phyloP scores from a whole-genome alignment of 2,113 vertebrate genomes.

The Colistium nudipinnis region DNA sequence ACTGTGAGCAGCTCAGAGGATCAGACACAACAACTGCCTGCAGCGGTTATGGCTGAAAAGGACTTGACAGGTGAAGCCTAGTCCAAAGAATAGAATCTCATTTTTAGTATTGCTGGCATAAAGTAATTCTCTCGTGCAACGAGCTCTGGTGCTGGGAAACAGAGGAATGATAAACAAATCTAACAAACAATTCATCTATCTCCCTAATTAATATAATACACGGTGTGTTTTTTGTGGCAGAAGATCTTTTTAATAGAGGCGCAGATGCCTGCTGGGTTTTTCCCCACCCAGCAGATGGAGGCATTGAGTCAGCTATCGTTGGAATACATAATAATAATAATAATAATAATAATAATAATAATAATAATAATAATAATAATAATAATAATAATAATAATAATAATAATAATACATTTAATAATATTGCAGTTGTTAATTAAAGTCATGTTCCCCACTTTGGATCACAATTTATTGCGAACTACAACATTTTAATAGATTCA shows the following conservation, averaged over 20 bases:
- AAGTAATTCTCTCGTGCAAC: constrained; percentile 40
- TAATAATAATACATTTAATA: no score
- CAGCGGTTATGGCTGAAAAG: constrained; percentile 45
- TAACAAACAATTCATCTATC: constrained; percentile 11
- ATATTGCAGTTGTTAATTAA: no score
- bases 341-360: no score
- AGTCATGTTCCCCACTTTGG: no score
- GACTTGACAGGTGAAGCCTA: constrained; percentile 63
- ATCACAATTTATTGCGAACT: no score
- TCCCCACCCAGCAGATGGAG: constrained; percentile 58
- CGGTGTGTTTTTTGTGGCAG: no score
- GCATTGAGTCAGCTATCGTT: constrained; percentile 33
- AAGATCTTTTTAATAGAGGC: no score
- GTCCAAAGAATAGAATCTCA: constrained; percentile 59
- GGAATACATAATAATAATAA: no score
- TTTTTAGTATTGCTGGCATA: constrained; percentile 72
- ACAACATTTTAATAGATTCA: no score
- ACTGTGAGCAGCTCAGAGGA: constrained; percentile 42
- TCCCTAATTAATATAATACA: constrained; percentile 8
- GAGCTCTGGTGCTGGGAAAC: constrained; percentile 20
- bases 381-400: no score
- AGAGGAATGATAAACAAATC: constrained; percentile 10
- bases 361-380: no score
- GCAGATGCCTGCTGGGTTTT: background rate
- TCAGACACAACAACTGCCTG: constrained; percentile 65